phyloP scores from a whole-genome alignment of 2,797 vertebrate genomes.

The Antennarius maculatus region DNA sequence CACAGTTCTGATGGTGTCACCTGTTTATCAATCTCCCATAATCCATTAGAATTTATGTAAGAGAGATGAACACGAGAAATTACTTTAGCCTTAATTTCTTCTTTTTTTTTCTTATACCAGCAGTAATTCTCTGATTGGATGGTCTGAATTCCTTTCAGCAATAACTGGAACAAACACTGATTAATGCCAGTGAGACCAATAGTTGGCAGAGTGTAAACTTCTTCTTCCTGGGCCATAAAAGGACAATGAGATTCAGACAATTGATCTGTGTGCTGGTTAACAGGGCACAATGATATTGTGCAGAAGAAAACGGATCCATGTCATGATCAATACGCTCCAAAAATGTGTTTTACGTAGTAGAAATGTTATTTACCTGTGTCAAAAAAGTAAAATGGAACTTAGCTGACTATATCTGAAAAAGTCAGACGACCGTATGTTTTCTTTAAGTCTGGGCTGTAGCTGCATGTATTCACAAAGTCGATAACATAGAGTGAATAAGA shows the following conservation, averaged over 20 bases:
- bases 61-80: conserved; percentile 54
- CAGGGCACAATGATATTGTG: too few relatives aligned
- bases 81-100: conserved; percentile 48
- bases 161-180: conserved; percentile 64
- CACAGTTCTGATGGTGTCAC: conserved; percentile 29
- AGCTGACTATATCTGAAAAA: too few relatives aligned
- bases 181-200: conserved; percentile 51
- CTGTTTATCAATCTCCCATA: conserved; percentile 32
- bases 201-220: conserved; percentile 32
- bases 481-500: too few relatives aligned
- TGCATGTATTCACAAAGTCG: too few relatives aligned
- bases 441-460: too few relatives aligned
- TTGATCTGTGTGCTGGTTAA: neutral
- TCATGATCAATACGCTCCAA: neutral
- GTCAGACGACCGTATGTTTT: too few relatives aligned
- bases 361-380: neutral
- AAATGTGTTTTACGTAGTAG: neutral
- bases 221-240: conserved; percentile 22
- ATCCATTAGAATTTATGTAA: conserved; percentile 34
- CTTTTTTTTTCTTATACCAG: conserved; percentile 45
- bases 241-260: conserved; percentile 17
- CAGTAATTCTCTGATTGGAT: conserved; percentile 60
- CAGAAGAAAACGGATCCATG: neutral
- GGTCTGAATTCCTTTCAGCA: conserved; percentile 51
- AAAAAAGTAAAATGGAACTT: neutral